Evolutionary conservation across 2,888 invertebrate genomes (phyloP).

Genomic region (Exephanes ischioxanthus): DNA sequence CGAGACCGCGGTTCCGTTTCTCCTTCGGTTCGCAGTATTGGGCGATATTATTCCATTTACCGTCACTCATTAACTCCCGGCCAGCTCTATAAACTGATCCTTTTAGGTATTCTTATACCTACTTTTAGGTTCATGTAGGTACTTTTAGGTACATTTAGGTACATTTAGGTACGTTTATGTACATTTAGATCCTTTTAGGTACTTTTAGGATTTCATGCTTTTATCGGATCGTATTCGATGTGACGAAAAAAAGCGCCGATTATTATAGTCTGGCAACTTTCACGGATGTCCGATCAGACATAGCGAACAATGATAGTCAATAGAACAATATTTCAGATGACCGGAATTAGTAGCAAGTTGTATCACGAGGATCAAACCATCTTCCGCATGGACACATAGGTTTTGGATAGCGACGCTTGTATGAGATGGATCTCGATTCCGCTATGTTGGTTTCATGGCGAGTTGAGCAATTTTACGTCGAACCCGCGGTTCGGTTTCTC

Average conservation of each 20-base stretch:
- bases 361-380: neutral
- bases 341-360: neutral
- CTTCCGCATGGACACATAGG: neutral
- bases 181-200: no score
- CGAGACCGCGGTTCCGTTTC: no score
- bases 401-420: neutral
- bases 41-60: no score
- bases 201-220: neutral
- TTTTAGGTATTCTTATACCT: no score
- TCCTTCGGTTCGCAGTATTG: neutral
- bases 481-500: constrained; percentile 51
- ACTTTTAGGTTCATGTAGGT: no score
- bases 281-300: neutral
- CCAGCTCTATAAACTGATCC: no score
- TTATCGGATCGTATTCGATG: neutral
- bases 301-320: neutral
- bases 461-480: constrained; percentile 78
- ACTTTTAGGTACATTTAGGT: no score
- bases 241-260: neutral
- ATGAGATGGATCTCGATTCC: neutral
- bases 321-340: neutral
- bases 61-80: no score
- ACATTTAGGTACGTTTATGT: no score
- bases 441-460: constrained; percentile 72
- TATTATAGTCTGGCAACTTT: neutral